Conservation (phyloP, 2,888 invertebrate species). For the Oscheius sp. region DNA sequence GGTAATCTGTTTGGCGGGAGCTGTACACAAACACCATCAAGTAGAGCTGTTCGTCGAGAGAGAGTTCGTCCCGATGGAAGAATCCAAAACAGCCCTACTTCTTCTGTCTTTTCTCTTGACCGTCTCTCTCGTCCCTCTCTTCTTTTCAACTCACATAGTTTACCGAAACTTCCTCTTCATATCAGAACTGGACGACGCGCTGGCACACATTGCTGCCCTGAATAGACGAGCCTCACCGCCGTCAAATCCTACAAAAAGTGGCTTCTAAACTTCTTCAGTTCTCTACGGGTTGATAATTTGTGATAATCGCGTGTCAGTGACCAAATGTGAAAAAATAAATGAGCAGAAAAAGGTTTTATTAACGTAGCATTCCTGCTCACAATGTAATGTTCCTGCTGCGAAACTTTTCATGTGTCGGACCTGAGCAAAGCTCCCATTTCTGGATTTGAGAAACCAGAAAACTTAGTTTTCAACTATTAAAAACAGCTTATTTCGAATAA, state of each 20-base stretch:
- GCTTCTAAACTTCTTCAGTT: background rate
- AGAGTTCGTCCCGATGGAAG: conserved; percentile 15
- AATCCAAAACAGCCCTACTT: conserved; percentile 35
- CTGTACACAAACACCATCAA: background rate
- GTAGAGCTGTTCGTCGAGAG: background rate
- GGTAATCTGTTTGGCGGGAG: conserved; percentile 33
- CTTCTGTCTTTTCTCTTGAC: conserved; percentile 42
- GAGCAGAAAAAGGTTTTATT: no score
- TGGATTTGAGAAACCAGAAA: no score
- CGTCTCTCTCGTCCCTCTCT: conserved; percentile 45
- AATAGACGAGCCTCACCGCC: background rate
- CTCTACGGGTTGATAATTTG: no score
- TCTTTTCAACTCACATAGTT: conserved; percentile 56
- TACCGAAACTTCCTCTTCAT: conserved; percentile 58
- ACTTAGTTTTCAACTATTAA: no score
- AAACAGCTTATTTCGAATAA: no score
- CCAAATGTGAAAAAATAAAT: no score
- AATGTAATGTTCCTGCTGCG: no score
- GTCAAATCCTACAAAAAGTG: conserved; percentile 11
- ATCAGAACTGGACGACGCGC: conserved; percentile 52
- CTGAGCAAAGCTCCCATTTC: no score
- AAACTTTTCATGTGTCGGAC: no score
- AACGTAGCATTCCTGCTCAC: no score
- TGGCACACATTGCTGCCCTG: background rate
- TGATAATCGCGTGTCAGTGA: no score